A percentile compares a stretch with the other conserved stretches of the same genome.
phyloP scores from a whole-genome alignment of 1,140 invertebrate genomes.

The Venturia canescens region DNA sequence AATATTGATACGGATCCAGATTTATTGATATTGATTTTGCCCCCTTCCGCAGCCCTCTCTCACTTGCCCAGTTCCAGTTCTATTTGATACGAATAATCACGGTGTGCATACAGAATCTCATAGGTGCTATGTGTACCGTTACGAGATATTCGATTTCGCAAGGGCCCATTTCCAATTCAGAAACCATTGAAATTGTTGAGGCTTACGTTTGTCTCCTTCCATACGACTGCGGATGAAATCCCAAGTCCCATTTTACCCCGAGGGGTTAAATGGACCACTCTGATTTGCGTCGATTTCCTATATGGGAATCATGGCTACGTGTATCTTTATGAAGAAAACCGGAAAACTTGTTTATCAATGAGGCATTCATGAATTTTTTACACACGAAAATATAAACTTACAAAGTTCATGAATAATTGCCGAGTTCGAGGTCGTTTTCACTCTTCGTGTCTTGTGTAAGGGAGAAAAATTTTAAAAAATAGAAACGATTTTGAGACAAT shows the following conservation, averaged over 20 bases:
- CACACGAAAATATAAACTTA: too few species aligned
- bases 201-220: not conserved
- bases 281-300: too few species aligned
- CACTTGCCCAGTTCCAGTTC: not conserved
- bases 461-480: too few species aligned
- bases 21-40: not conserved
- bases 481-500: too few species aligned
- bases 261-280: conserved; percentile 6
- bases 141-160: conserved; percentile 8
- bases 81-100: not conserved
- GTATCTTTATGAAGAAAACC: too few species aligned
- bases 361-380: too few species aligned
- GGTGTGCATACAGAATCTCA: conserved; percentile 4
- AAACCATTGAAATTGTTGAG: not conserved
- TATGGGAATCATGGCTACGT: too few species aligned
- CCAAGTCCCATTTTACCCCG: too few species aligned
- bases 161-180: conserved; percentile 15
- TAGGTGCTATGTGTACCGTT: not conserved
- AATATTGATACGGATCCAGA: not conserved
- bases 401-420: too few species aligned
- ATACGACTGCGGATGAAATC: not conserved
- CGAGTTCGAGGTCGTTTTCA: too few species aligned
- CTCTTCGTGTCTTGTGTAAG: too few species aligned
- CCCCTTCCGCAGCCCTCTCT: not conserved
- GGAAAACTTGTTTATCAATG: too few species aligned